Base-by-base conservation (phyloP, 1,140 invertebrate species). In the Anoplophora glabripennis region DNA sequence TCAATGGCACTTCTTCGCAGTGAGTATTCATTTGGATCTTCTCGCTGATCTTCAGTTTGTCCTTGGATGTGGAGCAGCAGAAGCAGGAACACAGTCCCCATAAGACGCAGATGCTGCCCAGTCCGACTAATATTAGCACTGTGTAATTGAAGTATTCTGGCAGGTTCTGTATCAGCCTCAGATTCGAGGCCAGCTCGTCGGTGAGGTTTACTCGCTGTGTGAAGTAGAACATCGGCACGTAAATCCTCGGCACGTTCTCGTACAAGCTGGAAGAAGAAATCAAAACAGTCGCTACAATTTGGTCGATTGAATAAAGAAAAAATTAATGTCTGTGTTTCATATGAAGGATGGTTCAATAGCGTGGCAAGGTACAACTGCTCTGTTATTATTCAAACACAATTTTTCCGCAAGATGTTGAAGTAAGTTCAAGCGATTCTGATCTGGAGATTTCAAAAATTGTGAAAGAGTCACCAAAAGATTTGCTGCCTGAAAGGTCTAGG, bases 201-300 rank as follows among this genome's bases (percentile, higher is more conserved):
- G 41, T 61, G n/a, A 71, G 41, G 9, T 61, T 57, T 3, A 72
- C 42, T 12, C 54, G 60, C 51, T 74, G 72, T 17, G 65, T 55
- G 53, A 74, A 72, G 49, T 69, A 72, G 59, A 74, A 74, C 17
- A 74, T 54, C 3, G 72, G 72, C 5, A 72, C 40, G 34, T 63
- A 67, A 4, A 71, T 57, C 57, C 69, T 72, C 0, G 66, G 68
- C 3, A 74, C 66, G n/a, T 67, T 65, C 34, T 54, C 18, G 46
- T 69, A 73, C 41, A 71, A 63, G 1, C 71, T 72, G 53, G 35
- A 66, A 65, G 56, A 35, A 53, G 54, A 38, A 34, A 28, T 5
- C 21, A 28, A 28, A 28, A 28, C 5, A 5, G 21, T 28, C 21
- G 5, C 21, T 3, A 28, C n/a, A 28, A 28, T 28, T 28, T n/a